A percentile compares a stretch with the other conserved stretches of the same genome.
Evolutionary conservation across 2,797 vertebrate species (phyloP).

Genomic region (Thalassophryne amazonica): DNA sequence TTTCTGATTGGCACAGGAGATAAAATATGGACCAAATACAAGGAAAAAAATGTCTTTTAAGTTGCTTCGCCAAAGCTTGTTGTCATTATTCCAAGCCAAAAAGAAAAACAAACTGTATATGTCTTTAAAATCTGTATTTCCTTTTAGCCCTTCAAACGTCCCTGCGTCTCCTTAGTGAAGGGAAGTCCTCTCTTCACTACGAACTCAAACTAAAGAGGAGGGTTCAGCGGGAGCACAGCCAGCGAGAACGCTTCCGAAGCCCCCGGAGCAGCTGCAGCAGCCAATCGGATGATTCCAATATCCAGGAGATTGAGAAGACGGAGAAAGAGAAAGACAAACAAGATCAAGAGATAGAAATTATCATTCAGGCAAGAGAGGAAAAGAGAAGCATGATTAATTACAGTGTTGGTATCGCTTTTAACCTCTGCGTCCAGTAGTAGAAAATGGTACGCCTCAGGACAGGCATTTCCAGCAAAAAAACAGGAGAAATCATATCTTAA

Average conservation of each 20-base stretch:
- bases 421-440: too few species aligned
- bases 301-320: constrained; percentile 41
- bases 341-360: constrained; percentile 66
- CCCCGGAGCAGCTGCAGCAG: constrained; percentile 58
- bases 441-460: too few species aligned
- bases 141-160: constrained; percentile 73
- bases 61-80: too few species aligned
- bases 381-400: background rate
- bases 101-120: background rate
- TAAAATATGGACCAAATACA: too few species aligned
- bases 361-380: constrained; percentile 63
- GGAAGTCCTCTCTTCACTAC: constrained; percentile 69
- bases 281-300: constrained; percentile 57
- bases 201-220: constrained; percentile 76
- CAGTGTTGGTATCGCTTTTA: background rate
- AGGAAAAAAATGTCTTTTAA: too few species aligned
- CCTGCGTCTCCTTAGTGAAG: constrained; percentile 68
- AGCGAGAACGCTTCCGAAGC: constrained; percentile 54
- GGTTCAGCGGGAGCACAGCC: constrained; percentile 61
- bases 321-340: constrained; percentile 59
- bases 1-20: too few species aligned
- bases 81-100: too few species aligned
- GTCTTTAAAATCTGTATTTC: background rate
- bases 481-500: too few species aligned
- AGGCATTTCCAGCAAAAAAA: too few species aligned